Percentiles rank a stretch among this genome's conserved stretches.
Conservation (phyloP, 2,888 invertebrate genomes). For the Drosophila paramelanica region DNA sequence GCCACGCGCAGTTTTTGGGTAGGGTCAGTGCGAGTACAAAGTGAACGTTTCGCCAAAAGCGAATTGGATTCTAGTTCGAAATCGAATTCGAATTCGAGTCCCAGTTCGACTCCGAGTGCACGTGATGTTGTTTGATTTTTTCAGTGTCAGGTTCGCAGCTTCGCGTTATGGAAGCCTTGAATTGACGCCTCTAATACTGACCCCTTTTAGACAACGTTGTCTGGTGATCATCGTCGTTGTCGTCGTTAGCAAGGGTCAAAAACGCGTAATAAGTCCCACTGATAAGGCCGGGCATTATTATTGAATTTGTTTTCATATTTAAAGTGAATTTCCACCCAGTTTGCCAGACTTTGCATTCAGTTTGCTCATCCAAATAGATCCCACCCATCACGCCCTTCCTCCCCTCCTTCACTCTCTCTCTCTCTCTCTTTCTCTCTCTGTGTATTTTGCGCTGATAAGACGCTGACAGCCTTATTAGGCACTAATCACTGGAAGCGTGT, state of each 20-base stretch:
- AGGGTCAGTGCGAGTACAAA: slow-evolving; percentile 41
- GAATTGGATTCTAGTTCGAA: not conserved
- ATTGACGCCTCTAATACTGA: slow-evolving; percentile 46
- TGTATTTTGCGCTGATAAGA: slow-evolving; percentile 67
- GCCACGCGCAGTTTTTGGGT: slow-evolving; percentile 30
- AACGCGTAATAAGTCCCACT: slow-evolving; percentile 48
- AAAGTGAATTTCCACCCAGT: slow-evolving; percentile 15
- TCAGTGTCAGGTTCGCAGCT: slow-evolving; percentile 70
- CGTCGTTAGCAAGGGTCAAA: slow-evolving; percentile 65
- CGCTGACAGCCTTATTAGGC: slow-evolving; percentile 5
- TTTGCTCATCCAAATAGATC: slow-evolving; percentile 36
- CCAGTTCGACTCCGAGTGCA: slow-evolving; percentile 30
- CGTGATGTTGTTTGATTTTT: slow-evolving; percentile 55
- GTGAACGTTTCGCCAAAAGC: not conserved
- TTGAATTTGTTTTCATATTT: slow-evolving; percentile 70
- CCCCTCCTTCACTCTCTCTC: not conserved
- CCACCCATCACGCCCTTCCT: not conserved
- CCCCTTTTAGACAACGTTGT: slow-evolving; percentile 52
- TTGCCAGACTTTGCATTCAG: slow-evolving; percentile 25
- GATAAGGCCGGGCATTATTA: slow-evolving; percentile 55
- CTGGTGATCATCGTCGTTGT: slow-evolving; percentile 1
- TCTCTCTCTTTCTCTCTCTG: slow-evolving; percentile 20
- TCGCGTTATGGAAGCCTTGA: slow-evolving; percentile 32
- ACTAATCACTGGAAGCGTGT: slow-evolving; percentile 49
- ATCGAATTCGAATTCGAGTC: not conserved